phyloP scores from a whole-genome alignment of 2,113 vertebrate genomes.

The Oxygymnocypris stewartii region DNA sequence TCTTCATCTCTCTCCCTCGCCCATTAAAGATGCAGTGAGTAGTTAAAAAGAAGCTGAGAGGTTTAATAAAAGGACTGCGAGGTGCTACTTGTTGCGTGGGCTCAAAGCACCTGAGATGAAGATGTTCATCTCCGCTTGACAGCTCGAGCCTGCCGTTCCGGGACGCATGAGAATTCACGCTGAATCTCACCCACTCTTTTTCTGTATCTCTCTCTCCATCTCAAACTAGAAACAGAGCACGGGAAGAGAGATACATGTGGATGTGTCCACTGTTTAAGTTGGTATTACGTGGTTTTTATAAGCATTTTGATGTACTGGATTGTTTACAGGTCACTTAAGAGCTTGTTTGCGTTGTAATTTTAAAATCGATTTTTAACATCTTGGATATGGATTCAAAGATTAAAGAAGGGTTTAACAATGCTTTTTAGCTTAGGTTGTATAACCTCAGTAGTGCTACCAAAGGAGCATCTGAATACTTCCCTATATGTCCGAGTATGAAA shows the following conservation, averaged over 20 bases:
- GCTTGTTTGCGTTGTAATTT: background rate
- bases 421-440: background rate
- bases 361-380: background rate
- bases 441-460: too few species aligned
- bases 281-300: background rate
- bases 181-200: conserved; percentile 30
- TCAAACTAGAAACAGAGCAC: conserved; percentile 40
- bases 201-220: conserved; percentile 29
- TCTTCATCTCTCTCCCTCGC: conserved; percentile 31
- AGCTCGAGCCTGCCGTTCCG: background rate
- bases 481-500: too few species aligned
- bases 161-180: conserved; percentile 41
- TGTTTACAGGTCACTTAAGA: background rate
- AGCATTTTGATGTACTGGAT: background rate
- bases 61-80: conserved; percentile 54
- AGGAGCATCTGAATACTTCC: too few species aligned
- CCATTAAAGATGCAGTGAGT: conserved; percentile 53
- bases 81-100: conserved; percentile 52
- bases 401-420: background rate
- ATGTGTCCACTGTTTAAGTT: background rate
- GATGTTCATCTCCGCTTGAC: conserved; percentile 53
- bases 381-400: background rate
- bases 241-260: background rate
- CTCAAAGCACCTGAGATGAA: conserved; percentile 56
- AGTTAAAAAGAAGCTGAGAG: conserved; percentile 44